Percentiles rank a stretch among this genome's conserved stretches.
Conservation (phyloP, 2,113 vertebrate genomes). For the Okapia johnstoni region DNA sequence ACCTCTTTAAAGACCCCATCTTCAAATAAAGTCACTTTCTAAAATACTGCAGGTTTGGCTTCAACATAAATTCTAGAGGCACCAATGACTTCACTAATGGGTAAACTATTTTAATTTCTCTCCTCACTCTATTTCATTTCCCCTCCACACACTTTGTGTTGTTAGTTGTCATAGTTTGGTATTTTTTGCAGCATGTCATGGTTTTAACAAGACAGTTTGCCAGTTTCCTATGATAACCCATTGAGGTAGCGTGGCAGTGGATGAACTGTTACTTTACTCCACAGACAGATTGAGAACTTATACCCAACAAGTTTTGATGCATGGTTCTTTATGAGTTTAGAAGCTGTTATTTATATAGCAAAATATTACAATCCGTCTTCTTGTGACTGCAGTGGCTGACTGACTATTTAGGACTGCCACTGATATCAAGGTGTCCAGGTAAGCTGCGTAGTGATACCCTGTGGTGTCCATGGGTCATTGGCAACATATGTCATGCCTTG, state of each 20-base stretch:
- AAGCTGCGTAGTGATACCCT: neutral
- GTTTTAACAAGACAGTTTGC: neutral
- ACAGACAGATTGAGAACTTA: neutral
- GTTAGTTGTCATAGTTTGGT: neutral
- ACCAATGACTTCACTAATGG: neutral
- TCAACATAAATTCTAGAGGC: neutral
- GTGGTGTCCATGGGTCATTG: neutral
- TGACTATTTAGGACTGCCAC: too few species aligned
- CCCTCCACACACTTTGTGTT: neutral
- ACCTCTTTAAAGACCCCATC: neutral
- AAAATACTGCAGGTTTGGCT: neutral
- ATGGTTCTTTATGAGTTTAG: neutral
- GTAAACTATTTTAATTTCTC: neutral
- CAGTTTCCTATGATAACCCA: neutral
- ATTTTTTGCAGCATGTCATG: neutral
- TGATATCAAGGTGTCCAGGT: neutral
- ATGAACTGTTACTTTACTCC: neutral
- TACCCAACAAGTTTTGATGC: neutral
- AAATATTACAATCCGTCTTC: neutral
- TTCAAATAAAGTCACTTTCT: neutral
- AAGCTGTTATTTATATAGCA: neutral
- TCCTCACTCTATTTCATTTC: neutral
- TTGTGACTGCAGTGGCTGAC: neutral
- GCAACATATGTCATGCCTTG: neutral
- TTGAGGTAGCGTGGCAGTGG: neutral